Evolutionary conservation across 2,888 invertebrate genomes (phyloP), one percentile per base, ranked within the genome.

Genomic region (Drosophila ezoana): DNA sequence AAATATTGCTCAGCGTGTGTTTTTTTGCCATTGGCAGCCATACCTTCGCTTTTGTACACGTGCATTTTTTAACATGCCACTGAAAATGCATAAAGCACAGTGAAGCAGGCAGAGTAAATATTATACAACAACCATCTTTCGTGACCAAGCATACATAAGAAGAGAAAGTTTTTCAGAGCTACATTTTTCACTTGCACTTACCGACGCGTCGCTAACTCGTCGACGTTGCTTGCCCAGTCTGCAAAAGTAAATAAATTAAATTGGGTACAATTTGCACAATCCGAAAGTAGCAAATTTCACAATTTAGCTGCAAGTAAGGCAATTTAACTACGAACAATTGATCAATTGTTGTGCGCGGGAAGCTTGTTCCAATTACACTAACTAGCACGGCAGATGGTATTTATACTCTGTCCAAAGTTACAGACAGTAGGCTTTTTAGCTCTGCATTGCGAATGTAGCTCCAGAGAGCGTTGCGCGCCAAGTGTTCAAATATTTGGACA

Each of bases 1-100:
- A 92, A 71, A 78, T 91, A 92, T 10, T 77, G 76, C n/a, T 81
- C 83, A 13, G 90, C 90, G 48, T 48, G 45, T n/a, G 56, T 64
- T 10, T 45, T 44, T 45, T 45, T 40, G 35, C n/a, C 33, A 28
- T 44, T 52, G 10, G 52, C 8, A 28, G 28, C 40, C 40, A 49
- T 28, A 14, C 35, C 45, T 20, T 69, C 44, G 28, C 10, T 18
- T 10, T 35, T 28, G 45, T 43, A 6, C 60, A 33, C 48, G 62
- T 72, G 67, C 74, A 49, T 86, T 52, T 66, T 70, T 56, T 14
- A 59, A 56, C 63, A 49, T 43, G 16, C 51, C 16, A 32, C 57
- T 41, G n/a, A 23, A 56, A 58, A 37, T 44, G 23, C 18, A 8
- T 9, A 49, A 58, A 68, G 13, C n/a, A 44, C 13, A 20, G 18